Percentiles rank a stretch among this genome's conserved stretches.
phyloP scores from a whole-genome alignment of 2,113 vertebrate species.

The Porphyrio hochstetteri region DNA sequence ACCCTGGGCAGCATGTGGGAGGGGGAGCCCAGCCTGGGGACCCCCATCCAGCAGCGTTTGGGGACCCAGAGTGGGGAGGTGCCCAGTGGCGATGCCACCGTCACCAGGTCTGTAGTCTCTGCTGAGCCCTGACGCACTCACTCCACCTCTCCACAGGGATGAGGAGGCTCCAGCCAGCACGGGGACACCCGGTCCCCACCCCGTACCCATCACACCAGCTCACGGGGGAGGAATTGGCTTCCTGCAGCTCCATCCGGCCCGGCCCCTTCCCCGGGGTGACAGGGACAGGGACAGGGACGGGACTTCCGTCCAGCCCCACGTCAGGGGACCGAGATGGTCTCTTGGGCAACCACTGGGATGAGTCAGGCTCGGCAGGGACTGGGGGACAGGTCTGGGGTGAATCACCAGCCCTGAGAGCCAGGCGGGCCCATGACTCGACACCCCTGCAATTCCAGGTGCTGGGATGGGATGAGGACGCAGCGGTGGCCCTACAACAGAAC shows the following conservation, averaged over 20 bases:
- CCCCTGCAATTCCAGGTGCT: neutral
- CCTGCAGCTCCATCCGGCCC: slow-evolving; percentile 35
- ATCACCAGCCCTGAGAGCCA: slow-evolving; percentile 10
- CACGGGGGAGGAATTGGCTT: slow-evolving; percentile 52
- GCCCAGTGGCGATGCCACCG: rapidly evolving
- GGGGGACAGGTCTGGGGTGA: slow-evolving; percentile 16
- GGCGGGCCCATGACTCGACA: neutral
- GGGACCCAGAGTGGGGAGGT: neutral
- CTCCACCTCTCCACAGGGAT: rapidly evolving
- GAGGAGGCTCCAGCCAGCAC: neutral
- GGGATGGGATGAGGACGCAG: neutral
- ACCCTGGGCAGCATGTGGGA: neutral
- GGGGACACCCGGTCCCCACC: neutral
- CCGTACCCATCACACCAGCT: neutral
- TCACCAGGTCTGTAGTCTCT: neutral
- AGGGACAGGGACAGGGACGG: neutral
- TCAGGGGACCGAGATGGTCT: neutral
- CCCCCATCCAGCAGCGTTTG: neutral
- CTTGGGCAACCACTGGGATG: neutral
- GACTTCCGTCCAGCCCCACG: neutral
- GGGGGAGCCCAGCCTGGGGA: neutral
- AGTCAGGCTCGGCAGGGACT: neutral
- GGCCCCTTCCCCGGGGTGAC: neutral
- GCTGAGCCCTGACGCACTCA: neutral
- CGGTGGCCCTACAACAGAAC: neutral